Conservation (phyloP, 2,888 invertebrate species). For the Amphipoea lucens region DNA sequence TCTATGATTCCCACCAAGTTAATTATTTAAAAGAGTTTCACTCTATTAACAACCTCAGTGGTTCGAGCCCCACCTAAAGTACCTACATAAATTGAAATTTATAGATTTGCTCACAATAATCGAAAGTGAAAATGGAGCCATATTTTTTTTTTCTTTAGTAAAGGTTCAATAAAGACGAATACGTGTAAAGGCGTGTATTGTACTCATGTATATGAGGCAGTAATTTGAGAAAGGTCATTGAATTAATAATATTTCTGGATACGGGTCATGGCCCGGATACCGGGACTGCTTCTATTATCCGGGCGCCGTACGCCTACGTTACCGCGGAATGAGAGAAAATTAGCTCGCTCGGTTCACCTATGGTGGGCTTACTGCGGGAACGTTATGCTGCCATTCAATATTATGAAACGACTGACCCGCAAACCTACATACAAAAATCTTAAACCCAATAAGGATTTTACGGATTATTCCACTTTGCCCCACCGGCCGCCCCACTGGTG, state of each 20-base stretch:
- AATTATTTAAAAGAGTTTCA: neutral
- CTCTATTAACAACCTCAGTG: neutral
- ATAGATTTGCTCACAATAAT: neutral
- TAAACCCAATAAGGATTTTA: neutral
- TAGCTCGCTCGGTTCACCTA: conserved; percentile 34
- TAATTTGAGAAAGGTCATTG: conserved; percentile 61
- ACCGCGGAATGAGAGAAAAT: conserved; percentile 32
- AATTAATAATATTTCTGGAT: conserved; percentile 60
- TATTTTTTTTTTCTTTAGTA: neutral
- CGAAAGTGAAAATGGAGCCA: conserved; percentile 2
- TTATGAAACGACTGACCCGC: conserved; percentile 17
- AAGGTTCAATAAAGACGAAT: conserved; percentile 18
- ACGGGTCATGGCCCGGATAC: conserved; percentile 53
- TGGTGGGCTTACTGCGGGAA: conserved; percentile 10
- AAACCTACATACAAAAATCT: neutral
- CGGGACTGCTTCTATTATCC: conserved; percentile 49
- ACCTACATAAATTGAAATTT: neutral
- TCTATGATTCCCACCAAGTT: neutral
- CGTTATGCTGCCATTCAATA: conserved; percentile 15
- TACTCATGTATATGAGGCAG: conserved; percentile 24
- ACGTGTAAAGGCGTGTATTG: conserved; percentile 24
- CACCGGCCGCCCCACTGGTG: no score
- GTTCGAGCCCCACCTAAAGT: neutral
- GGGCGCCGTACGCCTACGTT: conserved; percentile 17
- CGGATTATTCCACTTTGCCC: no score